Evolutionary conservation across 2,888 invertebrate genomes (phyloP).

Genomic region (Xanthorhoe spadicearia): DNA sequence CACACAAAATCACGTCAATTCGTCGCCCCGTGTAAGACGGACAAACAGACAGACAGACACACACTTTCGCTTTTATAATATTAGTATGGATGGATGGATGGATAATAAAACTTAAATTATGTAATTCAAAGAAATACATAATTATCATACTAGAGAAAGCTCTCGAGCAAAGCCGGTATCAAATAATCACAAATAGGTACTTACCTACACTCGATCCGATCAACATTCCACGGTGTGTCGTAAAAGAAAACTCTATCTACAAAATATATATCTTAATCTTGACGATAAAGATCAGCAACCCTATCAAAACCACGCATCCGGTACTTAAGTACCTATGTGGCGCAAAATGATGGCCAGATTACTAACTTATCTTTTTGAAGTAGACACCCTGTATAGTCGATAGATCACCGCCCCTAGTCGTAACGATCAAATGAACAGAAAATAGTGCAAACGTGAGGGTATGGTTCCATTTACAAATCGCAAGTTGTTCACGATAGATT

Average conservation of each 20-base stretch:
- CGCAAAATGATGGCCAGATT: not conserved
- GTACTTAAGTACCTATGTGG: not conserved
- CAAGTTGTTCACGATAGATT: not conserved
- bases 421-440: slow-evolving; percentile 24
- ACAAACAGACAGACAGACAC: too few species aligned
- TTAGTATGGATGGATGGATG: too few species aligned
- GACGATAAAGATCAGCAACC: not conserved
- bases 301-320: not conserved
- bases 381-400: slow-evolving; percentile 7
- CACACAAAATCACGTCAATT: too few species aligned
- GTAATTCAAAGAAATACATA: too few species aligned
- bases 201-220: not conserved
- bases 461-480: not conserved
- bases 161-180: too few species aligned
- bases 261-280: not conserved
- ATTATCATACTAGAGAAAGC: too few species aligned
- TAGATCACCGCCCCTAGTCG: slow-evolving; percentile 20
- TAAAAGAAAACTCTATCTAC: not conserved
- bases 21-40: too few species aligned
- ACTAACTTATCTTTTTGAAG: slow-evolving; percentile 1
- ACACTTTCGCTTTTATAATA: too few species aligned
- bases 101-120: too few species aligned
- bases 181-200: not conserved
- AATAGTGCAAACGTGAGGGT: slow-evolving; percentile 11
- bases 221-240: too few species aligned